Evolutionary conservation across 2,113 vertebrate species (phyloP).

Genomic region (Prunella himalayana): DNA sequence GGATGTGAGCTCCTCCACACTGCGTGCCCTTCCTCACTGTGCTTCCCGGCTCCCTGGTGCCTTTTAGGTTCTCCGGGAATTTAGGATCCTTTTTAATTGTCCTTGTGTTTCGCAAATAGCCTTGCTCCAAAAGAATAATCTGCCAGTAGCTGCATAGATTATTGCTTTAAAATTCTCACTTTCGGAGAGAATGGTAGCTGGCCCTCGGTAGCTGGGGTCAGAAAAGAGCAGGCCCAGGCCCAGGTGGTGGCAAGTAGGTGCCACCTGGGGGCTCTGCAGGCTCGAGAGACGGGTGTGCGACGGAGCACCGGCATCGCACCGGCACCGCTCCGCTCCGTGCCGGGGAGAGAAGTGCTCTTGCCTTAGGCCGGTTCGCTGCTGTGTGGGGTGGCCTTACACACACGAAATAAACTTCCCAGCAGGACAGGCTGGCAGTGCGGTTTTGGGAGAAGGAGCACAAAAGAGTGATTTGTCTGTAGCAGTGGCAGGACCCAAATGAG

Average conservation of each 20-base stretch:
- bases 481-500: background rate
- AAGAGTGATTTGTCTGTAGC: background rate
- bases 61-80: background rate
- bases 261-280: conserved; percentile 59
- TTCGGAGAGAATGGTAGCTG: background rate
- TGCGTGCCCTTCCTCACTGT: fast-evolving
- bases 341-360: background rate
- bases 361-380: background rate
- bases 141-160: background rate
- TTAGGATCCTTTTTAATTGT: background rate
- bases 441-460: background rate
- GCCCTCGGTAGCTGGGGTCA: background rate
- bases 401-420: background rate
- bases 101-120: background rate
- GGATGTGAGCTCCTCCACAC: fast-evolving
- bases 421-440: background rate
- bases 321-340: background rate
- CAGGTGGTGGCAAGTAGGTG: conserved; percentile 10
- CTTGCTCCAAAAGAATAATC: background rate
- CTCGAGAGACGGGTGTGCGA: background rate
- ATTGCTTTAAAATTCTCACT: background rate
- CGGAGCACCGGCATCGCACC: background rate
- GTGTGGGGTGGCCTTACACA: fast-evolving
- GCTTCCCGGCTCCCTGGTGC: background rate
- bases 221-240: background rate